These are phyloP conservation scores for Molossus molossus DNA, from an alignment of 2,797 vertebrate genomes.

Conservation along the genomic window DNA sequence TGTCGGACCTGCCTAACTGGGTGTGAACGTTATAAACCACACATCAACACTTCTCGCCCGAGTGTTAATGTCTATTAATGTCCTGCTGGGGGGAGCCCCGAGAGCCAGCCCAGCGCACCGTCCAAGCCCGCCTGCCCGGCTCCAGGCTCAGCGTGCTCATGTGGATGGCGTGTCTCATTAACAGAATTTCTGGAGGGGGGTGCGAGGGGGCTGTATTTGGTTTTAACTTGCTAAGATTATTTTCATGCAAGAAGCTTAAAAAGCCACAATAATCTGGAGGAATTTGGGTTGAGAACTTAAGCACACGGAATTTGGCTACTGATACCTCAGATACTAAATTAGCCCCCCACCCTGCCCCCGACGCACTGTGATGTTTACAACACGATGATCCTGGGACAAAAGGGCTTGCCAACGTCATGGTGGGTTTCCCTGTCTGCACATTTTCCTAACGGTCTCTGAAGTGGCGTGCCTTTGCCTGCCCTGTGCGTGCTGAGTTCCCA, in stretches of 20 bases:
- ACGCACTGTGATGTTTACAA: not conserved
- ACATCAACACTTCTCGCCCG: conserved; percentile 85
- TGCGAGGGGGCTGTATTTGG: not conserved
- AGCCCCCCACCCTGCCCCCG: not conserved
- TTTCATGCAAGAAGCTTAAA: not conserved
- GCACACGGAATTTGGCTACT: conserved; percentile 40
- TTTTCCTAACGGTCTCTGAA: not conserved
- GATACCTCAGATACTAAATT: conserved; percentile 64
- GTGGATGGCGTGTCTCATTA: conserved; percentile 21
- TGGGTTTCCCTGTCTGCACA: not conserved
- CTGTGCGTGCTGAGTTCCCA: not conserved
- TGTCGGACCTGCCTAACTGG: conserved; percentile 80
- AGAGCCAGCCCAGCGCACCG: conserved; percentile 42
- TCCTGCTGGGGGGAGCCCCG: conserved; percentile 82
- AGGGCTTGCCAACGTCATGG: not conserved
- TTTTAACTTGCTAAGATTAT: conserved; percentile 46
- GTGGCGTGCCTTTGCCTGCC: not conserved
- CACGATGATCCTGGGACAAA: not conserved
- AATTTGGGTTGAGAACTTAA: conserved; percentile 17
- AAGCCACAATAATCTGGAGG: conserved; percentile 52
- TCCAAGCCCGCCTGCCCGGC: conserved; percentile 61
- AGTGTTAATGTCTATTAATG: conserved; percentile 86
- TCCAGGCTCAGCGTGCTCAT: conserved; percentile 9
- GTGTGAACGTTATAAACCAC: conserved; percentile 82
- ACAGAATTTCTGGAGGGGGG: not conserved